Evolutionary conservation across 2,113 vertebrate genomes (phyloP).

Genomic region (Riparia riparia): DNA sequence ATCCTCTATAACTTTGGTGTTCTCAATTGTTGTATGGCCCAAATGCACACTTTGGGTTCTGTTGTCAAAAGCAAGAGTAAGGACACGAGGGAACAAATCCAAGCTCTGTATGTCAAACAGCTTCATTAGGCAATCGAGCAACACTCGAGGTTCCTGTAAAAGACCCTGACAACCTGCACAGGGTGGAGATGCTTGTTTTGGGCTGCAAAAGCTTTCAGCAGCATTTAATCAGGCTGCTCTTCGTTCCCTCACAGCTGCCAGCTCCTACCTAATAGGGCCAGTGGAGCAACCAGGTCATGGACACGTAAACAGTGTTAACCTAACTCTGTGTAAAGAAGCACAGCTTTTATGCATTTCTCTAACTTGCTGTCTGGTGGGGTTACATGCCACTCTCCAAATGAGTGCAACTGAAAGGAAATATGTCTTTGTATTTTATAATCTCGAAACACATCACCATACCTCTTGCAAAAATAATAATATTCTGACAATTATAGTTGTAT

Average conservation of each 20-base stretch:
- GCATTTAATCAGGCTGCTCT: neutral
- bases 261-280: neutral
- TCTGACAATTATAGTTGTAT: neutral
- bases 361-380: neutral
- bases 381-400: neutral
- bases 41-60: neutral
- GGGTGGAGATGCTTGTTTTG: neutral
- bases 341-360: neutral
- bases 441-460: neutral
- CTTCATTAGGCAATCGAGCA: neutral
- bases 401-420: neutral
- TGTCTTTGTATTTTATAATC: neutral
- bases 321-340: neutral
- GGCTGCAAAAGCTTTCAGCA: neutral
- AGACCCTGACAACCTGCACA: accelerated
- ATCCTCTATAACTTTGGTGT: neutral
- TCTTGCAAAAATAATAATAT: neutral
- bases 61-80: neutral
- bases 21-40: accelerated
- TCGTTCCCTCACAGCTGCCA: neutral
- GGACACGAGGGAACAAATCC: accelerated
- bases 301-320: neutral
- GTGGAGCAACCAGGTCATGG: neutral
- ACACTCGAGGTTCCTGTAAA: neutral
- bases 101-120: neutral